Base-by-base conservation (phyloP, 1,140 invertebrate species). In the Lineus longissimus region DNA sequence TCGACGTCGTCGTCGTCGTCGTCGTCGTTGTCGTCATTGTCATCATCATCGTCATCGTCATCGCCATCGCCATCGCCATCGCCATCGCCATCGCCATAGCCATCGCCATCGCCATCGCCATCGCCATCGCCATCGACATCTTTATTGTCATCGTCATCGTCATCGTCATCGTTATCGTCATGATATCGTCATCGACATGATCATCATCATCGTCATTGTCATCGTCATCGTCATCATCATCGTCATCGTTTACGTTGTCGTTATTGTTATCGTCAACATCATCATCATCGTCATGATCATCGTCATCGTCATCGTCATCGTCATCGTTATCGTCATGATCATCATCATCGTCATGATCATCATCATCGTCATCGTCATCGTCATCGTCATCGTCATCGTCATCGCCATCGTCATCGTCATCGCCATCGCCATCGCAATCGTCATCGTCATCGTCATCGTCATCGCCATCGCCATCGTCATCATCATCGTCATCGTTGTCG, bases 401-500 rank as follows among this genome's bases (percentile, higher is more conserved):
- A 23, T 9, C 40, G 40, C n/a, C 40, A n/a, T 43, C 40, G 11
- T 43, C n/a, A n/a, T n/a, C 11, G 11, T 43, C 40, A 43, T 43
- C 40, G 40, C n/a, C 40, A 23, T 23, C 22, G 22, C 22, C 51
- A n/a, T n/a, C n/a, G n/a, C n/a, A n/a, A 23, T 23, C 51, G 51
- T 55, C 51, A 23, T 55, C 51, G 9, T 55, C 51, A 23, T 55
- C 9, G 22, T 43, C 40, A 43, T 43, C 40, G n/a, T 43, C 40
- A 43, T 43, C n/a, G n/a, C n/a, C 40, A 43, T 43, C 40, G n/a
- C n/a, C 40, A 43, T 43, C 40, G n/a, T 43, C 40, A 43, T 43
- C 40, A 43, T 43, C 40, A 43, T 43, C 40, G n/a, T 43, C 11
- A 43, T 43, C 40, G n/a, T 43, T n/a, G n/a, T 43, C 40, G n/a